Evolutionary conservation across 2,888 invertebrate species (phyloP), one percentile per base, ranked within the genome.

Genomic region (Schizaphis graminum): DNA sequence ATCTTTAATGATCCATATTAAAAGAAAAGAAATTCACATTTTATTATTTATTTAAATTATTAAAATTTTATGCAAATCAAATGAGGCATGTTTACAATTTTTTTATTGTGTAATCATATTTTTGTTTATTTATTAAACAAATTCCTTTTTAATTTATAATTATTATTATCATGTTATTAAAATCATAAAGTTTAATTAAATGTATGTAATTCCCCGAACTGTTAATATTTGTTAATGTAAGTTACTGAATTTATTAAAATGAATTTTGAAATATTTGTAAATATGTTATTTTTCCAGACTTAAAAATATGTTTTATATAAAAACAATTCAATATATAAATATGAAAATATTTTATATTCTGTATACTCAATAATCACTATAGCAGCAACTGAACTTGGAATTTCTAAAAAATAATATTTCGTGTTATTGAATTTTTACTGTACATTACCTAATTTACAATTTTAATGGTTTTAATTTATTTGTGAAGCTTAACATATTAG

Each of bases 141-240:
- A 91, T 91, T 92, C 87, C 87, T 88, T 67, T 88, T 88, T 44
- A 67, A 92, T 92, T 92, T 84, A 93, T 88, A 49, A 86, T 92
- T 44, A 77, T 92, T 44, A 77, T 92, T 89, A 89, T 85, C 26
- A 89, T 93, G 89, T 93, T 89, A 93, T 93, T 93, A 89, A 93
- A 89, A 77, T 84, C 84, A 89, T 93, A 57, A 93, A 88, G 53
- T 88, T 92, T 88, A 88, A 92, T 92, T 92, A 88, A 92, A 67
- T 88, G 49, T 87, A 53, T 92, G 44, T 92, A 92, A 88, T 88
- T 92, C n/a, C 53, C 11, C 21, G n/a, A 35, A 88, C 41, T 92
- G 92, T 92, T 92, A 67, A 92, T 88, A 92, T 24, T 88, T 88
- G 53, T 92, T 92, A 88, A 88, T 88, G 49, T 92, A 88, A 92